Percentiles rank a stretch among this genome's conserved stretches.
Evolutionary conservation across 2,888 invertebrate species (phyloP).

Genomic region (Cetonia aurata): DNA sequence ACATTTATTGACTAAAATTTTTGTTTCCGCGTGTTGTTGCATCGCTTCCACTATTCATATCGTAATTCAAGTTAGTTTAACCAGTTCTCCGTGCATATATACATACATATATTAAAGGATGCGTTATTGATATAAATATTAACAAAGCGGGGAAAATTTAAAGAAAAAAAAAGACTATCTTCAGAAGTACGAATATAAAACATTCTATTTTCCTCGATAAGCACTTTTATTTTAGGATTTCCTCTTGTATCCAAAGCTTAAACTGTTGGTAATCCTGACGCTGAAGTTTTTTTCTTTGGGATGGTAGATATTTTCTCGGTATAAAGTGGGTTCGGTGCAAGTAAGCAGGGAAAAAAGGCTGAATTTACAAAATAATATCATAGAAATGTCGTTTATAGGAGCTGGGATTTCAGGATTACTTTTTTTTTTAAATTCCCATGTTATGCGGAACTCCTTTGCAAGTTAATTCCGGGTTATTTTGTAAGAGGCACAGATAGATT

Average conservation of each 20-base stretch:
- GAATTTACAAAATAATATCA: constrained; percentile 4
- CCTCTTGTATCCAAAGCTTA: constrained; percentile 6
- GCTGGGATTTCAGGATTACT: too few species aligned
- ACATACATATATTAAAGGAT: too few species aligned
- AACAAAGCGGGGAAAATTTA: background rate
- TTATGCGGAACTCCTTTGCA: background rate
- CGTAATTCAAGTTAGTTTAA: too few species aligned
- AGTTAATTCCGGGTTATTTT: too few species aligned
- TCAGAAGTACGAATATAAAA: constrained; percentile 8
- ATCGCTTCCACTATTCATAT: too few species aligned
- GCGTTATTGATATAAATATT: too few species aligned
- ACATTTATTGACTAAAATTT: too few species aligned
- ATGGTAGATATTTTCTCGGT: constrained; percentile 23
- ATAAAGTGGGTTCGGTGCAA: background rate
- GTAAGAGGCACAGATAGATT: too few species aligned
- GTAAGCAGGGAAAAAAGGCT: constrained; percentile 1
- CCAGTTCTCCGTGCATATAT: too few species aligned
- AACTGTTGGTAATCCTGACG: constrained; percentile 26
- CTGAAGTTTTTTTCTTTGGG: constrained; percentile 10
- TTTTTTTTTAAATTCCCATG: too few species aligned
- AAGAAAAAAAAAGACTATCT: constrained; percentile 7
- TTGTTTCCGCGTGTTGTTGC: too few species aligned
- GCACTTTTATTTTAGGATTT: constrained; percentile 26
- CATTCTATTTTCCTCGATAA: constrained; percentile 4
- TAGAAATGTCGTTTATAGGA: too few species aligned